Evolutionary conservation across 2,888 invertebrate species (phyloP).

Genomic region (Zygaena filipendulae): DNA sequence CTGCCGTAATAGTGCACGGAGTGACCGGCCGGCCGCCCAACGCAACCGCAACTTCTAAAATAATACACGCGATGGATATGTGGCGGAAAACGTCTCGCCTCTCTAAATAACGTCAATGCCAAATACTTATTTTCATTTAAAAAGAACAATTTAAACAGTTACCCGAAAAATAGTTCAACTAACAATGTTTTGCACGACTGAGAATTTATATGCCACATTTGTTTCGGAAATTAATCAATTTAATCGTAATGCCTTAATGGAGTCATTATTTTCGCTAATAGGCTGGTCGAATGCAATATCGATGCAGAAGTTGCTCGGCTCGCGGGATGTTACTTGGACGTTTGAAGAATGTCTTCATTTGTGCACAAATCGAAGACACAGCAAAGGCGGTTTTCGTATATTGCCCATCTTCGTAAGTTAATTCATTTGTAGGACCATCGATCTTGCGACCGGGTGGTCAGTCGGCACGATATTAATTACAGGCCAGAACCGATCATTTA

Average conservation of each 20-base stretch:
- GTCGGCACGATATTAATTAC: conserved; percentile 55
- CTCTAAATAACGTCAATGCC: conserved; percentile 29
- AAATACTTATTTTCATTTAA: conserved; percentile 21
- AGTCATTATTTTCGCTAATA: too few relatives aligned
- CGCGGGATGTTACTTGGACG: too few relatives aligned
- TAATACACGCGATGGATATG: conserved; percentile 33
- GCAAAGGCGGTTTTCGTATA: conserved; percentile 43
- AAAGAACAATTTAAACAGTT: conserved; percentile 10
- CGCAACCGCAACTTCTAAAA: conserved; percentile 57
- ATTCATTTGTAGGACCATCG: conserved; percentile 46
- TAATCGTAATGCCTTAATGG: too few relatives aligned
- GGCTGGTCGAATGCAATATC: too few relatives aligned
- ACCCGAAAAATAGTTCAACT: too few relatives aligned
- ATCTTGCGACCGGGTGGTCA: conserved; percentile 51
- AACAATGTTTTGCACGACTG: too few relatives aligned
- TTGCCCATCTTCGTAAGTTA: conserved; percentile 42
- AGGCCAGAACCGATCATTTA: conserved; percentile 55
- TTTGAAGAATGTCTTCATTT: conserved; percentile 45
- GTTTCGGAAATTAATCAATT: too few relatives aligned
- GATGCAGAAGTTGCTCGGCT: too few relatives aligned
- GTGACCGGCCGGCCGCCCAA: conserved; percentile 23
- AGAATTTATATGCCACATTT: too few relatives aligned
- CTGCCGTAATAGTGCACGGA: conserved; percentile 55
- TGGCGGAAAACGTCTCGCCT: conserved; percentile 20
- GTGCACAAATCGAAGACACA: conserved; percentile 32